phyloP scores from a whole-genome alignment of 2,888 invertebrate species.

The Orthosia incerta region DNA sequence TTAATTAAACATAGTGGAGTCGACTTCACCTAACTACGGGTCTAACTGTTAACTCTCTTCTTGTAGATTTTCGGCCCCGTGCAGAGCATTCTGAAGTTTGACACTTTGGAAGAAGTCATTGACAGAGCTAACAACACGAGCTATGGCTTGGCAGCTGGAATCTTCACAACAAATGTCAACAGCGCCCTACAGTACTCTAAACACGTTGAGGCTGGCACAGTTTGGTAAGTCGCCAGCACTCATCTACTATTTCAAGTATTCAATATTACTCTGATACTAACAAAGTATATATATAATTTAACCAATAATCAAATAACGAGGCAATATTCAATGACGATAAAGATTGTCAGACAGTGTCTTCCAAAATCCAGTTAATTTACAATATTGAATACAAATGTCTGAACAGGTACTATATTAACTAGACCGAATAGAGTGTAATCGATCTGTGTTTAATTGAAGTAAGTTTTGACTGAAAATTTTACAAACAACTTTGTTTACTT shows the following conservation, averaged over 20 bases:
- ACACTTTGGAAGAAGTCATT: conserved; percentile 94
- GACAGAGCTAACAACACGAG: conserved; percentile 95
- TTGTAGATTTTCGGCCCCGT: conserved; percentile 97
- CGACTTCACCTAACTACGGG: background rate
- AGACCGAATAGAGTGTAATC: too few relatives aligned
- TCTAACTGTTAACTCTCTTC: background rate
- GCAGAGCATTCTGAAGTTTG: conserved; percentile 96
- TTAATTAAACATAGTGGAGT: background rate
- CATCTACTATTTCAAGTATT: background rate
- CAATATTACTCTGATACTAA: background rate
- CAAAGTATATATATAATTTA: background rate
- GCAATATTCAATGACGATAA: background rate
- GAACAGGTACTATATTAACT: too few relatives aligned
- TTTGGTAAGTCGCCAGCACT: conserved; percentile 90
- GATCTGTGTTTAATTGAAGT: too few relatives aligned
- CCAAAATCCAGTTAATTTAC: too few relatives aligned
- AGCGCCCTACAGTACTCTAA: conserved; percentile 94
- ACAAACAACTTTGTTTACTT: conserved; percentile 17
- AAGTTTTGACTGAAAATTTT: too few relatives aligned
- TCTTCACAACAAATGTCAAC: conserved; percentile 95
- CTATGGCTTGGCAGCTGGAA: conserved; percentile 96
- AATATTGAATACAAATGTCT: too few relatives aligned
- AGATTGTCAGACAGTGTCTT: background rate
- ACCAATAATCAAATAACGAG: background rate
- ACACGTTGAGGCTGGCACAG: conserved; percentile 94